Percentiles rank a stretch among this genome's conserved stretches.
phyloP scores from a whole-genome alignment of 2,113 vertebrate species.

The Tylochromis polylepis region DNA sequence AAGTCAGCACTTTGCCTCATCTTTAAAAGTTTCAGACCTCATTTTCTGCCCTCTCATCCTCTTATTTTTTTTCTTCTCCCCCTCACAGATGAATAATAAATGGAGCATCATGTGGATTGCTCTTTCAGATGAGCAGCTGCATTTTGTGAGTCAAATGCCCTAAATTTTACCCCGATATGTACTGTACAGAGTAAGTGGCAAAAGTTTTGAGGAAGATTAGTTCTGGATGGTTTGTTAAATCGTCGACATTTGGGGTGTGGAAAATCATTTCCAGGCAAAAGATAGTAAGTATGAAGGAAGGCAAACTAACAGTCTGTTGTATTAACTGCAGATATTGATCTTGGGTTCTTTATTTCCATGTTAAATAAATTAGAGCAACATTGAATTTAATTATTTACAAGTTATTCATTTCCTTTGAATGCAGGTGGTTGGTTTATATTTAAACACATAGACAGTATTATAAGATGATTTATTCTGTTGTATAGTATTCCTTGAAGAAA shows the following conservation, averaged over 20 bases:
- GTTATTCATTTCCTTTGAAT: neutral
- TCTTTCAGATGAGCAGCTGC: slow-evolving; percentile 58
- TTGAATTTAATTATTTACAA: neutral
- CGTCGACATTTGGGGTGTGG: neutral
- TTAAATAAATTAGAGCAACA: neutral
- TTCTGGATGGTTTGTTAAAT: slow-evolving; percentile 39
- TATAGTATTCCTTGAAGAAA: neutral
- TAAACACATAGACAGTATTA: neutral
- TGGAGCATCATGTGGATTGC: slow-evolving; percentile 47
- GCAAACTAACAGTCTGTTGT: neutral
- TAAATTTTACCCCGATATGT: slow-evolving; percentile 42
- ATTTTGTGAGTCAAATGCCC: slow-evolving; percentile 60
- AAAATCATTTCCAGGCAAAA: neutral
- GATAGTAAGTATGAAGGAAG: neutral
- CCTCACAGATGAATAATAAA: slow-evolving; percentile 63
- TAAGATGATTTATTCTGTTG: neutral
- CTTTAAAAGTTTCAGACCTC: slow-evolving; percentile 47
- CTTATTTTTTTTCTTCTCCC: neutral
- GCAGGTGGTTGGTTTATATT: neutral
- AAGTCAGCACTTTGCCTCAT: slow-evolving; percentile 57
- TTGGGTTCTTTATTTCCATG: neutral
- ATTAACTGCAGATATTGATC: neutral
- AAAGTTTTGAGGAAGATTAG: slow-evolving; percentile 37
- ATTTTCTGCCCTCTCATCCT: slow-evolving; percentile 48
- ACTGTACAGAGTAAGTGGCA: slow-evolving; percentile 19